Evolutionary conservation across 1,140 invertebrate genomes (phyloP).

Genomic region (Paramacrobiotus metropolitanus): DNA sequence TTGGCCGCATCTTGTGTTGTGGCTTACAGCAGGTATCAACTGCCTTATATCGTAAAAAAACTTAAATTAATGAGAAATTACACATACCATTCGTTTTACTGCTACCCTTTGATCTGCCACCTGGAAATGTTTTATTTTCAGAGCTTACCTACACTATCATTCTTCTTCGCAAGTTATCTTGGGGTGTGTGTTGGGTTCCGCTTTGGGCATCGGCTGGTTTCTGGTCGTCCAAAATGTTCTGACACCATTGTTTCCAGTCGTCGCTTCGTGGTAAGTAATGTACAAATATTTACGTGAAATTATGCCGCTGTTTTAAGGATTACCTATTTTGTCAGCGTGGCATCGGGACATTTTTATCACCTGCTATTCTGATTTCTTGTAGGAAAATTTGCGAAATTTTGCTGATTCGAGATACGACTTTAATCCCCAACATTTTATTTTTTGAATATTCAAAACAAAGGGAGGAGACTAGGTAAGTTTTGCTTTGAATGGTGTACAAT

Average conservation of each 20-base stretch:
- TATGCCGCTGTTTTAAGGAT: not conserved
- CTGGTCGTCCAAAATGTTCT: conserved; percentile 46
- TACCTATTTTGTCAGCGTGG: not conserved
- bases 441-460: conserved; percentile 75
- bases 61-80: not conserved
- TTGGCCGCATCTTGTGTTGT: conserved; percentile 35
- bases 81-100: conserved; percentile 1
- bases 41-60: not conserved
- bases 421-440: conserved; percentile 79
- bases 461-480: conserved; percentile 36
- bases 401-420: conserved; percentile 59
- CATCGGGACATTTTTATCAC: not conserved
- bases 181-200: conserved; percentile 40
- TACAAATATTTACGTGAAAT: not conserved
- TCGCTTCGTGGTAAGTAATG: conserved; percentile 50
- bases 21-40: conserved; percentile 30
- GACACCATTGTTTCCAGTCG: conserved; percentile 57
- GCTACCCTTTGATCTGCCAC: conserved; percentile 11
- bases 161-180: conserved; percentile 53
- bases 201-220: conserved; percentile 50
- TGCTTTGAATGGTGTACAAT: not conserved
- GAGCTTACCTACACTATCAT: conserved; percentile 67
- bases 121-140: no score
- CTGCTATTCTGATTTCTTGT: conserved; percentile 17
- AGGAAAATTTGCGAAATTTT: conserved; percentile 66